These are phyloP conservation scores for Malurus alboscapulatus DNA, from an alignment of 2,113 vertebrate genomes.

Conservation along the genomic window DNA sequence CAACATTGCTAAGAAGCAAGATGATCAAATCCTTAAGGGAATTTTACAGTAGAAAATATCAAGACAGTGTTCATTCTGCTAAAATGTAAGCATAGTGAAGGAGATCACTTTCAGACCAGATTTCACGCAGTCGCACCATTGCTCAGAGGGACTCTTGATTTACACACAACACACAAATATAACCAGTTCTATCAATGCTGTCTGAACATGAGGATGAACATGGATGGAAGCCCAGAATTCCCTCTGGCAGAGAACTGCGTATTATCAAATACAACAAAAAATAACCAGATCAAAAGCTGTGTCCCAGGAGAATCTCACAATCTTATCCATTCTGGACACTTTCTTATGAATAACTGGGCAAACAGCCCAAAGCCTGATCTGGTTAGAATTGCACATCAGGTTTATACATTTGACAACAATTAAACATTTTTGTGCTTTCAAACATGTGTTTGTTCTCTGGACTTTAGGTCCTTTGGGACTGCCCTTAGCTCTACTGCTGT, in stretches of 20 bases:
- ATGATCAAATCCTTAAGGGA: neutral
- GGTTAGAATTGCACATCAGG: slow-evolving; percentile 55
- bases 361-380: slow-evolving; percentile 57
- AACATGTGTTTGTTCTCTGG: slow-evolving; percentile 49
- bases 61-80: neutral
- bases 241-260: slow-evolving; percentile 41
- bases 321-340: slow-evolving; percentile 40
- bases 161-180: neutral
- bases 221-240: slow-evolving; percentile 46
- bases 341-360: slow-evolving; percentile 60
- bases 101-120: neutral
- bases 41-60: neutral
- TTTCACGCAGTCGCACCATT: neutral
- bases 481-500: neutral
- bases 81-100: neutral
- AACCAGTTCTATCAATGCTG: slow-evolving; percentile 4
- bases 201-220: slow-evolving; percentile 24
- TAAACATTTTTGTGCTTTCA: slow-evolving; percentile 51
- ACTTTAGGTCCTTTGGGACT: slow-evolving; percentile 9
- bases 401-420: slow-evolving; percentile 64
- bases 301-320: slow-evolving; percentile 35
- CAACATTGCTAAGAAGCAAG: neutral
- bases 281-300: slow-evolving; percentile 38
- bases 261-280: slow-evolving; percentile 50
- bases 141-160: neutral